Percentiles rank a stretch among this genome's conserved stretches.
phyloP scores from a whole-genome alignment of 1,140 invertebrate genomes.

The Antheraea pernyi region DNA sequence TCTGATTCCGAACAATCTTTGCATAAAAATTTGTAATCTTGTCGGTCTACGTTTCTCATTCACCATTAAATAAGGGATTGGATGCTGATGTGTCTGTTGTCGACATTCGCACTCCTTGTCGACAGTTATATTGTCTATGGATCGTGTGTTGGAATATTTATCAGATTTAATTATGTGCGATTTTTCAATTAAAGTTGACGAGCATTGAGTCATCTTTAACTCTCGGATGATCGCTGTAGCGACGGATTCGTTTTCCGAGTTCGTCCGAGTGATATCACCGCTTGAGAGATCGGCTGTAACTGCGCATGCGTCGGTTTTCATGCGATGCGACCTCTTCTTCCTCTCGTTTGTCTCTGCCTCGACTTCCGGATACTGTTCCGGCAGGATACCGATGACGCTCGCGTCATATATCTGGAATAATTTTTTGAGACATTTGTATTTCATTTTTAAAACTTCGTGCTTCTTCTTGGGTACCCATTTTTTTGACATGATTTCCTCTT shows the following conservation, averaged over 20 bases:
- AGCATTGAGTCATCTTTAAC: conserved; percentile 35
- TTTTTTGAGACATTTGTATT: conserved; percentile 71
- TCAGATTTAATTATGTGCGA: conserved; percentile 29
- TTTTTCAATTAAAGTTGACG: conserved; percentile 28
- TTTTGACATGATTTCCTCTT: conserved; percentile 35
- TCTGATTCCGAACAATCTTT: conserved; percentile 55
- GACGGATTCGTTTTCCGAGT: conserved; percentile 30
- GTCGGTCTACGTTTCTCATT: conserved; percentile 45
- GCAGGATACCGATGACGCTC: conserved; percentile 62
- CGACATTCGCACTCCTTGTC: conserved; percentile 36
- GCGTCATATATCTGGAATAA: conserved; percentile 70
- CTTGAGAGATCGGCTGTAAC: conserved; percentile 41
- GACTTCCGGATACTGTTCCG: conserved; percentile 36
- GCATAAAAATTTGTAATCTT: conserved; percentile 56
- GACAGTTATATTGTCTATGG: conserved; percentile 28
- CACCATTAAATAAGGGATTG: conserved; percentile 33
- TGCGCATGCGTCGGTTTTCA: conserved; percentile 54
- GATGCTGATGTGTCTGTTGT: conserved; percentile 24
- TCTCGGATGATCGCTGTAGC: conserved; percentile 47
- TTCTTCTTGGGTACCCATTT: conserved; percentile 75
- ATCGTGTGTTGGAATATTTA: conserved; percentile 38
- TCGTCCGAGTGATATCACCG: conserved; percentile 24
- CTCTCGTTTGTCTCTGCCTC: conserved; percentile 31
- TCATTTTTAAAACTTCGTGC: conserved; percentile 66
- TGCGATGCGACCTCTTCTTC: conserved; percentile 45